Evolutionary conservation across 2,888 invertebrate species (phyloP).

Genomic region (Poecilobothrus nobilitatus): DNA sequence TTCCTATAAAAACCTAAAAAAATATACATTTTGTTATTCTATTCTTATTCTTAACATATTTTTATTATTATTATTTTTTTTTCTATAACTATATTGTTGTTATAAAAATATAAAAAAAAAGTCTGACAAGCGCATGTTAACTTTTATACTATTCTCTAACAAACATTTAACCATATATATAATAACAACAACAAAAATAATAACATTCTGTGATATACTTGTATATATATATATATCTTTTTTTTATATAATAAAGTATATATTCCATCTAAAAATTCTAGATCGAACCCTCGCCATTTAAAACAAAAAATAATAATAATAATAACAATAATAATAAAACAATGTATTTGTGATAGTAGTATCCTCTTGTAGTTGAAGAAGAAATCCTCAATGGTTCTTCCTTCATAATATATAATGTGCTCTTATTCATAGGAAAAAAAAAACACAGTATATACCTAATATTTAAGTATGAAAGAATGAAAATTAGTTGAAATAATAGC

Average conservation of each 20-base stretch:
- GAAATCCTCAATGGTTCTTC: conserved; percentile 7
- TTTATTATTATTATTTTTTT: background rate
- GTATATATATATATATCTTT: background rate
- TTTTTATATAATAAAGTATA: too few relatives aligned
- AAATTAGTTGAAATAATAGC: background rate
- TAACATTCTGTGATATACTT: background rate
- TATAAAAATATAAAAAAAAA: background rate
- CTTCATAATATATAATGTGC: conserved; percentile 7
- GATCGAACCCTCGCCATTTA: background rate
- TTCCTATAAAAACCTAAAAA: conserved; percentile 8
- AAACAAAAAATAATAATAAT: background rate
- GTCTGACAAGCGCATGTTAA: conserved; percentile 8
- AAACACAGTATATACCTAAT: background rate
- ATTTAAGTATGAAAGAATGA: background rate
- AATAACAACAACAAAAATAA: background rate
- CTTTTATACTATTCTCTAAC: background rate
- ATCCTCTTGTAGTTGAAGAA: conserved; percentile 7
- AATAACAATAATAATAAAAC: background rate
- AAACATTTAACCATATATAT: background rate
- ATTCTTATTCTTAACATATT: background rate
- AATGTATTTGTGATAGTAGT: conserved; percentile 7
- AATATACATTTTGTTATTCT: background rate
- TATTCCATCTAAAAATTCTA: background rate
- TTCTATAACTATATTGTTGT: background rate
- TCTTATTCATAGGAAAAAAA: background rate